phyloP scores from a whole-genome alignment of 2,797 vertebrate genomes.

The Peromyscus aztecus region DNA sequence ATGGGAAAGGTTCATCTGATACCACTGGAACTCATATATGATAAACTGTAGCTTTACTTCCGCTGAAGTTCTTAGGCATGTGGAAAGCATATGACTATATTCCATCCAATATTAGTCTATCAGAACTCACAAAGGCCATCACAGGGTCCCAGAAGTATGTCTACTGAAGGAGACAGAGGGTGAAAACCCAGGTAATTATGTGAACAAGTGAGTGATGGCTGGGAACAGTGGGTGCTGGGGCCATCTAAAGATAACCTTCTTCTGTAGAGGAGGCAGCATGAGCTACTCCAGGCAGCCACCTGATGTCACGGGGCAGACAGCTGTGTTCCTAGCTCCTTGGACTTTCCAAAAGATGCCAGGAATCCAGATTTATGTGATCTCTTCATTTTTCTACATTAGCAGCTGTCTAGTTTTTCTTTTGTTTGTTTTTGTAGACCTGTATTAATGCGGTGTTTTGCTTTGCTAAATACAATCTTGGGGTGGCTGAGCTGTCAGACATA shows the following conservation, averaged over 20 bases:
- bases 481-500: not conserved
- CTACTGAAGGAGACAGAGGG: not conserved
- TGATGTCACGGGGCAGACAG: not conserved
- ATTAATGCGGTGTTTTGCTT: not conserved
- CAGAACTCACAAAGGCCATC: not conserved
- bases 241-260: not conserved
- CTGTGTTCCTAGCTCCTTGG: not conserved
- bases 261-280: rapidly evolving
- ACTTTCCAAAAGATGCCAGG: conserved; percentile 49
- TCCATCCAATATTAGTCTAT: not conserved
- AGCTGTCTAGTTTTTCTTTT: not conserved
- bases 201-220: not conserved
- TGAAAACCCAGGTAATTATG: not conserved
- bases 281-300: not conserved
- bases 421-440: not conserved
- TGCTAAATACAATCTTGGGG: not conserved
- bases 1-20: not conserved
- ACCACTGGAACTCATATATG: not conserved
- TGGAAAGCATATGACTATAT: not conserved
- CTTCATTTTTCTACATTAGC: conserved; percentile 38
- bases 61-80: not conserved
- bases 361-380: not conserved
- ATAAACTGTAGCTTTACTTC: not conserved
- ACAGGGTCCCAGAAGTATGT: not conserved
- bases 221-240: not conserved